Percentiles rank a stretch among this genome's conserved stretches.
These are phyloP conservation scores for Pelochelys cantorii DNA, from an alignment of 2,797 vertebrate species.

Conservation along the genomic window DNA sequence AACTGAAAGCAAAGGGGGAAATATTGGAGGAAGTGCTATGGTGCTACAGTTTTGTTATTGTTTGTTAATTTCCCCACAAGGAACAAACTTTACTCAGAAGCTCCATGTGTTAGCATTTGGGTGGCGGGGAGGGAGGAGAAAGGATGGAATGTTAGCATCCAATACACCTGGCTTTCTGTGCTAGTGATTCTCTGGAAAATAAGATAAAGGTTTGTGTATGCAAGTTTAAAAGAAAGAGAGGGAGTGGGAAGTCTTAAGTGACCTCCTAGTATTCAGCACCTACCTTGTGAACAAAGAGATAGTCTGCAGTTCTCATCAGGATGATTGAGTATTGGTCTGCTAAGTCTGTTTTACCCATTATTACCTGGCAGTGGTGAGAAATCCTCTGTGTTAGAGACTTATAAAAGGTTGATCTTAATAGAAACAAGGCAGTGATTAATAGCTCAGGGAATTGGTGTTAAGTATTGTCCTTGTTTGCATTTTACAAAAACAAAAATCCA, in stretches of 20 bases:
- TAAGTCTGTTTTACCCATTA: constrained; percentile 61
- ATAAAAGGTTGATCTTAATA: constrained; percentile 11
- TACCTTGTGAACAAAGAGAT: constrained; percentile 30
- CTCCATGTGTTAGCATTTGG: not conserved
- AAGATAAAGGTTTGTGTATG: constrained; percentile 38
- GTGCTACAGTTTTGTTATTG: constrained; percentile 49
- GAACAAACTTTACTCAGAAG: not conserved
- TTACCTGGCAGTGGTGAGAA: not conserved
- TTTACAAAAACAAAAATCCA: constrained; percentile 58
- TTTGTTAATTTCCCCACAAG: constrained; percentile 30
- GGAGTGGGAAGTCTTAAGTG: not conserved
- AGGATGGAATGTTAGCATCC: constrained; percentile 23
- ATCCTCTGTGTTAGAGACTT: constrained; percentile 16
- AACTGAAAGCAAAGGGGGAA: constrained; percentile 56
- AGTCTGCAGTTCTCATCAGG: constrained; percentile 61
- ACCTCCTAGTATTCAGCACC: not conserved
- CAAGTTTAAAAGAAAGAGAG: constrained; percentile 12
- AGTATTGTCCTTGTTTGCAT: constrained; percentile 55
- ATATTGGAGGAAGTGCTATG: constrained; percentile 11
- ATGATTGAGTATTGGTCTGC: constrained; percentile 29
- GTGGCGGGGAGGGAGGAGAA: not conserved
- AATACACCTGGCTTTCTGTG: constrained; percentile 44
- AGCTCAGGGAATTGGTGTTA: constrained; percentile 7
- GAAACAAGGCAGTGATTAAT: constrained; percentile 54
- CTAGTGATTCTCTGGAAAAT: constrained; percentile 26